phyloP scores from a whole-genome alignment of 2,888 invertebrate species.

The Epinotia ramella region DNA sequence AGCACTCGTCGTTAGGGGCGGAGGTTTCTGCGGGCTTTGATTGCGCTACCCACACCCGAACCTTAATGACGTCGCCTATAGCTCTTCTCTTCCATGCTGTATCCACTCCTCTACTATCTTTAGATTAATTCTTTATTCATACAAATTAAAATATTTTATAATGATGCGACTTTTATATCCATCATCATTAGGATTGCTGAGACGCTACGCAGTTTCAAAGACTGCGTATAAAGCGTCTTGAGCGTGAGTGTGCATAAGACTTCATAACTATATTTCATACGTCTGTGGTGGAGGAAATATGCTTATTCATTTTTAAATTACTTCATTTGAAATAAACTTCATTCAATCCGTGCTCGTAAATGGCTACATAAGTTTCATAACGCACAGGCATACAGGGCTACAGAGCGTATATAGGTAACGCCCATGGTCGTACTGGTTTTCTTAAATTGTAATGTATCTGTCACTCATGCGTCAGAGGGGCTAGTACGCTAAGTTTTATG shows the following conservation, averaged over 20 bases:
- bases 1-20: conserved; percentile 80
- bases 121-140: conserved; percentile 74
- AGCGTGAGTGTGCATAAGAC: not conserved
- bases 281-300: not conserved
- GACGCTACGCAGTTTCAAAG: conserved; percentile 15
- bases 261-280: not conserved
- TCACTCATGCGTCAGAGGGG: too few species aligned
- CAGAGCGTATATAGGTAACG: too few species aligned
- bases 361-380: too few species aligned
- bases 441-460: too few species aligned
- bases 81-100: conserved; percentile 57
- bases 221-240: conserved; percentile 3
- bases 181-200: conserved; percentile 24
- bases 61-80: conserved; percentile 73
- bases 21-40: conserved; percentile 77
- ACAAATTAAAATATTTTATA: conserved; percentile 72
- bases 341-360: too few species aligned
- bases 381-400: too few species aligned
- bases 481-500: too few species aligned
- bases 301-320: not conserved
- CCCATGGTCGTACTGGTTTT: too few species aligned
- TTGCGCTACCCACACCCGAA: conserved; percentile 62
- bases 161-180: conserved; percentile 53
- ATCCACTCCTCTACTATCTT: conserved; percentile 76
- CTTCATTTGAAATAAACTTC: too few species aligned